A percentile compares a stretch with the other conserved stretches of the same genome.
phyloP scores from a whole-genome alignment of 2,888 invertebrate genomes.

The Eurytoma adleriae region DNA sequence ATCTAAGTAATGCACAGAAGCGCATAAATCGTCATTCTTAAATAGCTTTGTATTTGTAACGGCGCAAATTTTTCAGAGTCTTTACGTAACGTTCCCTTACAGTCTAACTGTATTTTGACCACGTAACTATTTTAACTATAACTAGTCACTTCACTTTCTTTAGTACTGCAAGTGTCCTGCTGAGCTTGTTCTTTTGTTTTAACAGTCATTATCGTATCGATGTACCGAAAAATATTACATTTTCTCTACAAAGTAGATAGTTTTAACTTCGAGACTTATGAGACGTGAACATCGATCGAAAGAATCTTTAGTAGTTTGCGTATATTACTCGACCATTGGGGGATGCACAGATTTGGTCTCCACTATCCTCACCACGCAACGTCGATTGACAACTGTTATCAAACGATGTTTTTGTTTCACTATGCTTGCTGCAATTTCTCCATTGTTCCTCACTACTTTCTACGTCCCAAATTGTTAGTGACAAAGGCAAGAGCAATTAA shows the following conservation, averaged over 20 bases:
- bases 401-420: conserved; percentile 16
- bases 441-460: conserved; percentile 8
- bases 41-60: conserved; percentile 41
- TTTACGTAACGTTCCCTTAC: conserved; percentile 41
- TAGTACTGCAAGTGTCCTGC: conserved; percentile 28
- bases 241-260: conserved; percentile 8
- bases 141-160: conserved; percentile 33
- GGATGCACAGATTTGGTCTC: not conserved
- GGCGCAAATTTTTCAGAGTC: conserved; percentile 45
- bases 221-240: conserved; percentile 38
- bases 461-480: conserved; percentile 22
- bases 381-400: conserved; percentile 4
- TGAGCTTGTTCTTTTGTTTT: conserved; percentile 10
- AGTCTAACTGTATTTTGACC: conserved; percentile 36
- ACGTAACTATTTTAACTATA: conserved; percentile 32
- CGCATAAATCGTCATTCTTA: conserved; percentile 21
- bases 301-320: conserved; percentile 7
- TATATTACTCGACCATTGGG: conserved; percentile 16
- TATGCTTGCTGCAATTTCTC: not conserved
- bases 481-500: conserved; percentile 36
- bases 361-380: not conserved
- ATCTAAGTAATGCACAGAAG: conserved; percentile 30
- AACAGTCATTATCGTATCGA: conserved; percentile 16
- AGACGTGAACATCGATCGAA: conserved; percentile 18
- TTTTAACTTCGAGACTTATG: conserved; percentile 19